These are phyloP conservation scores for Chelonus insularis DNA, from an alignment of 1,140 invertebrate species.

Conservation along the genomic window DNA sequence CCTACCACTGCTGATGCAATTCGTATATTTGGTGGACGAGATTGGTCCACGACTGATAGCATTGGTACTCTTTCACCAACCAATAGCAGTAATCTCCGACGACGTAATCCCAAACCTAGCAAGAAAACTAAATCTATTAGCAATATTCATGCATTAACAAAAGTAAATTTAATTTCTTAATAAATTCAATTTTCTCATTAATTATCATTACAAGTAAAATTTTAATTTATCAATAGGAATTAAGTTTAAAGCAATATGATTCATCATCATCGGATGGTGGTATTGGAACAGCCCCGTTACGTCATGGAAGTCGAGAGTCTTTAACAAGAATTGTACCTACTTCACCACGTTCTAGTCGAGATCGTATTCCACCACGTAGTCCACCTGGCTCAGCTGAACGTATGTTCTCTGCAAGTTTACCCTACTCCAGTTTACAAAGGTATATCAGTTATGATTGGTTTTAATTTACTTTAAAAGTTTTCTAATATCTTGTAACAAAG, in stretches of 20 bases:
- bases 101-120: constrained; percentile 61
- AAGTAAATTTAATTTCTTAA: constrained; percentile 37
- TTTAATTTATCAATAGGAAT: constrained; percentile 39
- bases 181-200: constrained; percentile 6
- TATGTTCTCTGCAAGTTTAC: constrained; percentile 48
- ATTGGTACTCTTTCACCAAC: constrained; percentile 60
- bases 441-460: too few relatives aligned
- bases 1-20: constrained; percentile 89
- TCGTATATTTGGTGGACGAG: constrained; percentile 84
- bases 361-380: constrained; percentile 51
- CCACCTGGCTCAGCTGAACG: constrained; percentile 51
- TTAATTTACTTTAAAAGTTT: background rate
- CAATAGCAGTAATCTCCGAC: constrained; percentile 58
- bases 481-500: background rate
- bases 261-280: constrained; percentile 51
- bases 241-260: constrained; percentile 55
- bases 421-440: constrained; percentile 57
- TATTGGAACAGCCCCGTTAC: constrained; percentile 43
- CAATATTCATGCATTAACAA: constrained; percentile 64
- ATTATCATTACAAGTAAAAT: background rate
- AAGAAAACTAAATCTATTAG: constrained; percentile 69
- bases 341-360: constrained; percentile 49
- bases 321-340: constrained; percentile 51
- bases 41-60: constrained; percentile 70
- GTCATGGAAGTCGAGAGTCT: constrained; percentile 56